Base-by-base conservation (phyloP, 2,888 invertebrate species). In the Seira musarum region DNA sequence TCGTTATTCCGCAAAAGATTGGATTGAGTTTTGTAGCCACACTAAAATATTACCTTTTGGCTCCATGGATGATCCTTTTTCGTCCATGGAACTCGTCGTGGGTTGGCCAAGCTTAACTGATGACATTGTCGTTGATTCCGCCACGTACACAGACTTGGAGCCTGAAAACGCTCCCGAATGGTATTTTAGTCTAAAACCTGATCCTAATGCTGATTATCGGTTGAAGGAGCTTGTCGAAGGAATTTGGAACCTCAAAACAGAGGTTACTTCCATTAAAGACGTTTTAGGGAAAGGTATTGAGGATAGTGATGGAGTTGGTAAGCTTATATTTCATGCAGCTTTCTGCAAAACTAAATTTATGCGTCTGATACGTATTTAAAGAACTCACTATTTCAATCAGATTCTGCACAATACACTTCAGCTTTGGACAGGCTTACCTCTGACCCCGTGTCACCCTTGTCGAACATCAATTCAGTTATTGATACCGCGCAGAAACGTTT, bases 41-140 rank as follows among this genome's bases (percentile, higher is more conserved):
- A 83, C 80, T 8, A 49, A 80, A 22, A 70, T 87, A 10, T 73
- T 86, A 8, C 85, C 85, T 0, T 85, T 87, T 74, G 86, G 86
- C 8, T 83, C 83, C n/a, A 57, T 83, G 60, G 86, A 85, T 75
- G 87, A 87, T 70, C 87, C 87, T 1, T 87, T 86, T 25, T 64
- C 35, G 35, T 64, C 78, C 19, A 68, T 87, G 49, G 85, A 85
- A 57, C 82, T 87, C 57, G 85, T 94, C 88, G 93, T 95, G 61
- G 94, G 94, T 24, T 98, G 98, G 98, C 94, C 94, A 0, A 92
- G 93, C 88, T 91, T 97, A 84, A 92, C 94, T 1, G 97, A 97
- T 88, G 93, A 94, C 88, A 92, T 95, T 79, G 93, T 96, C 25
- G 93, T 96, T 1, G 98, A 99, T 88, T 95, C 94, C 82, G 94